Base-by-base conservation (phyloP, 2,113 vertebrate genomes). In the Corapipo altera region DNA sequence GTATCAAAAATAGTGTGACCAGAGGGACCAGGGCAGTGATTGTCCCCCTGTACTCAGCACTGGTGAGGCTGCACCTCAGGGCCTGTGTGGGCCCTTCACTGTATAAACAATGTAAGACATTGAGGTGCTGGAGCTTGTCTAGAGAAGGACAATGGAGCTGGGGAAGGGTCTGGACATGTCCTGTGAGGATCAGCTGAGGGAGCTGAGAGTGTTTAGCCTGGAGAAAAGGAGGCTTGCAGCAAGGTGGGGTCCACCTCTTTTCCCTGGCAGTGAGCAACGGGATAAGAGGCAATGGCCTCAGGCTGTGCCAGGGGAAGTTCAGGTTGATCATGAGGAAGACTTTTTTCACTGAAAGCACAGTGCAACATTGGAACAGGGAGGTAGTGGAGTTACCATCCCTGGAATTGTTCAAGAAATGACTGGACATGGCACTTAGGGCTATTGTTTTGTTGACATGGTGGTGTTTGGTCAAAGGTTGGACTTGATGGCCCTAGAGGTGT, bases 291-390 rank as follows among this genome's bases (percentile, higher is more conserved):
- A 27, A 48, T 26, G 16, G 11, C 24, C 71, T 69, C 39, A 41
- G 15, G n/a, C 30, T 41, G 20, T 18, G 13, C 48, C 20, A 18
- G 20, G 24, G 4, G 16, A 41, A 6, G 17, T 30, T 61, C 62
- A 32, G n/a, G 7, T 17, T 35, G 0, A 0, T 12, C 21, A 32
- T 15, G 26, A 55, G n/a, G 24, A 69, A n/a, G 8, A 55, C 1
- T 18, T 22, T 48, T 61, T 59, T 26, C n/a, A 49, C n/a, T 55
- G 48, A 55, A 65, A 35, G 26, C 1, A 1, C 43, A 20, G 21
- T 59, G 32, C 35, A 43, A 19, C 16, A 37, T 17, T 74, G 37
- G 23, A 66, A 28, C 8, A 27, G 9, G 4, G 41, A 48, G 16
- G 4, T 54, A 26, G 11, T 70, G n/a, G 30, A 70, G 11, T 33